Base-by-base conservation (phyloP, 92 coral and sea anemone species). In the Epizoanthus stellaris region DNA sequence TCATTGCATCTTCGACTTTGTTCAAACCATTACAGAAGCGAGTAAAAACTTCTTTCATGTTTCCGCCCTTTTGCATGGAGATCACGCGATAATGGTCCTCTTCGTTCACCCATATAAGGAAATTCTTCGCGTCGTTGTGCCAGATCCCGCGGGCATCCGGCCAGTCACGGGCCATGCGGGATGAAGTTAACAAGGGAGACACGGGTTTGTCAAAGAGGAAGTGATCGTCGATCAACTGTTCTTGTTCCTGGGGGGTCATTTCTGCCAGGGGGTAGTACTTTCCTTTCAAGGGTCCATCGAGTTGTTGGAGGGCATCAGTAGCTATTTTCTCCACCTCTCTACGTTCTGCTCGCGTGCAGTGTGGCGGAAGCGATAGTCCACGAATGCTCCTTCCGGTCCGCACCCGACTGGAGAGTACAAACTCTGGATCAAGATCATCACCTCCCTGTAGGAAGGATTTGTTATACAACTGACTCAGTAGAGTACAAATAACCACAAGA, bases 101-200 rank as follows among this genome's bases (percentile, higher is more conserved):
- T 63, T 95, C 98, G 85, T 95, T 95, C 15, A 95, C 98, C 98
- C 98, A 95, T 38, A 95, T 97, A 7, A 95, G 87, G 68, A 95
- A 95, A 60, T 95, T 94, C 82, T 95, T 95, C 73, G 86, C 91
- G 34, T 90, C 93, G 60, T 95, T 95, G 85, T 91, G 95, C 98
- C 98, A 95, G 72, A 95, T 93, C 68, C 98, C 98, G 73, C 98
- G 94, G 63, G 98, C 98, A 30, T 95, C 97, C 56, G 98, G 97
- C 98, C 98, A 95, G 63, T 95, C 98, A 15, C 98, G 93, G 17
- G 95, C 98, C 98, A 95, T 95, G 34, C 90, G 82, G 57, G 97
- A 56, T 19, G 98, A 91, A 72, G 87, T 54, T 67, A 95, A 67
- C 75, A 95, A 87, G 0, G 98, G 98, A n/a, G 98, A 95, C 10